Conservation (phyloP, 23 tunicate genomes). For the Phallusia fumigata region DNA sequence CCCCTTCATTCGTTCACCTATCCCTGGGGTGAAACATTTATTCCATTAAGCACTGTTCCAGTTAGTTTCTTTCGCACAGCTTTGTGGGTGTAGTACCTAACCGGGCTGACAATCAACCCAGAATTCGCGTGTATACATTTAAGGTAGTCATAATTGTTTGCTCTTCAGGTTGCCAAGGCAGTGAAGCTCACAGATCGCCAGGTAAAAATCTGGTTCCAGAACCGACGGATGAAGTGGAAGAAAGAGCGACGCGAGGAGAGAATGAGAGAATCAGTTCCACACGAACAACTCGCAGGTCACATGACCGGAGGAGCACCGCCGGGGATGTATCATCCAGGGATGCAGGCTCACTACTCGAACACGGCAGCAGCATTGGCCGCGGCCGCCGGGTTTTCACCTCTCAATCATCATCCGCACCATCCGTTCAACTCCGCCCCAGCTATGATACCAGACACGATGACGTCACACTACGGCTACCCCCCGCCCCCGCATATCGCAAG, state of each 20-base stretch:
- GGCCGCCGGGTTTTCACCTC: slow-evolving; percentile 63
- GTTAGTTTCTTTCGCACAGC: too few species aligned
- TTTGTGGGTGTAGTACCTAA: too few species aligned
- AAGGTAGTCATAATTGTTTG: too few species aligned
- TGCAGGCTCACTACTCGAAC: slow-evolving; percentile 58
- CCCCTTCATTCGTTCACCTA: too few species aligned
- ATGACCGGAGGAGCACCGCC: slow-evolving; percentile 39
- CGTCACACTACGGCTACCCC: slow-evolving; percentile 51
- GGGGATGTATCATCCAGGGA: slow-evolving; percentile 25
- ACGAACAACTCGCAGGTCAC: slow-evolving; percentile 41
- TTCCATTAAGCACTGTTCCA: too few species aligned
- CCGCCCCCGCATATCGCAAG: slow-evolving; percentile 45
- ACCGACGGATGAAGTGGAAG: slow-evolving; percentile 99
- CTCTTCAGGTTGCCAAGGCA: slow-evolving; percentile 60
- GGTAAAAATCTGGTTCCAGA: slow-evolving; percentile 97
- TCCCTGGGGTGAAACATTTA: too few species aligned
- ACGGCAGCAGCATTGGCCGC: slow-evolving; percentile 73
- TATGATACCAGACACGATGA: slow-evolving; percentile 38
- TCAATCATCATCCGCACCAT: slow-evolving; percentile 45
- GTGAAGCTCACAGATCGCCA: slow-evolving; percentile 79
- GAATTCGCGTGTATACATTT: too few species aligned
- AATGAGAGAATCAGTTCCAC: slow-evolving; percentile 54
- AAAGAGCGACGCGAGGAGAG: slow-evolving; percentile 90
- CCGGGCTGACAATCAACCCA: too few species aligned
- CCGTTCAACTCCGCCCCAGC: slow-evolving; percentile 41